These are phyloP conservation scores for Ancistrus triradiatus DNA, from an alignment of 2,113 vertebrate species.

Conservation along the genomic window DNA sequence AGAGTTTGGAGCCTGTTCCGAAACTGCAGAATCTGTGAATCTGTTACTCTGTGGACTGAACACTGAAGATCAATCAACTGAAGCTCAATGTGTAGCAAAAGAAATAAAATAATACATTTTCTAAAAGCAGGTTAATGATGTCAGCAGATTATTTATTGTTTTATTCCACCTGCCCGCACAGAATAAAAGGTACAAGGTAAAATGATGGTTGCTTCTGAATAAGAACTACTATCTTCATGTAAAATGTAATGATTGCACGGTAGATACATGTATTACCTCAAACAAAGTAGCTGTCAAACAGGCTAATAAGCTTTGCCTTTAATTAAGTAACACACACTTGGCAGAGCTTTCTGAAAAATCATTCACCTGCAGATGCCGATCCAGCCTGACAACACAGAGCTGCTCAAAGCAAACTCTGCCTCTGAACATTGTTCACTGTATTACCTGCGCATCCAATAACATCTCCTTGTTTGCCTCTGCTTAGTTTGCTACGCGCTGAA, in stretches of 20 bases:
- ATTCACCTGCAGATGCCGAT: constrained; percentile 63
- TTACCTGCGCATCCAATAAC: constrained; percentile 3
- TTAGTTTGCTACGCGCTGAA: constrained; percentile 49
- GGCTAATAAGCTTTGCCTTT: constrained; percentile 59
- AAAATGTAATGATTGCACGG: background rate
- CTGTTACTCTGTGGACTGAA: constrained; percentile 23
- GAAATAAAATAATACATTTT: background rate
- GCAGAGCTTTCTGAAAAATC: constrained; percentile 62
- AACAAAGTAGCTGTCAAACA: constrained; percentile 23
- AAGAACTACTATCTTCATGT: too few species aligned
- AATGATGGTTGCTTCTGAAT: too few species aligned
- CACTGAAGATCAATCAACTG: background rate
- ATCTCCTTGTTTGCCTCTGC: constrained; percentile 44
- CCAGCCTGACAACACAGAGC: constrained; percentile 61
- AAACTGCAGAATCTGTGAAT: constrained; percentile 29
- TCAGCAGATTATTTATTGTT: background rate
- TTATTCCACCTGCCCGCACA: too few species aligned
- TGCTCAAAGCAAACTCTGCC: constrained; percentile 27
- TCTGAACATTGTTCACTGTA: constrained; percentile 25
- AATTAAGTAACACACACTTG: constrained; percentile 49
- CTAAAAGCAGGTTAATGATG: background rate
- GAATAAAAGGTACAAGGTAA: background rate
- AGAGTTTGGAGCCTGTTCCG: constrained; percentile 58
- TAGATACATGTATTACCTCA: background rate
- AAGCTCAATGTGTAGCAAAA: background rate